Evolutionary conservation across 2,113 vertebrate species (phyloP).

Genomic region (Chloroceryle aenea): DNA sequence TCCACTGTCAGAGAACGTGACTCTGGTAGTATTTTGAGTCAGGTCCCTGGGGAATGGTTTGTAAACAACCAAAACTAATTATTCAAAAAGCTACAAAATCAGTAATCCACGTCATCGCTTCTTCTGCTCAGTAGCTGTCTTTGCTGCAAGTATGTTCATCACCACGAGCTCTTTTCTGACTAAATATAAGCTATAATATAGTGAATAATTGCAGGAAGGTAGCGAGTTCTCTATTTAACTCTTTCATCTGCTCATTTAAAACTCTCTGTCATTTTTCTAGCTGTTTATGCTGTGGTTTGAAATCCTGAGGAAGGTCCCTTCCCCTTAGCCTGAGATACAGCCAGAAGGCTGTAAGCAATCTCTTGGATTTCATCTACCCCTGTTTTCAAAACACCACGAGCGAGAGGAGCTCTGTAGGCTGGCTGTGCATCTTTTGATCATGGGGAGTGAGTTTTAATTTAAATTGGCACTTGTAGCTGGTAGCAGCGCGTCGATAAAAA

Average conservation of each 20-base stretch:
- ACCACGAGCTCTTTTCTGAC: not conserved
- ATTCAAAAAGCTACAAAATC: not conserved
- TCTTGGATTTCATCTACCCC: slow-evolving; percentile 21
- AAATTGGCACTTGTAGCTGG: slow-evolving; percentile 22
- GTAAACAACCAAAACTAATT: not conserved
- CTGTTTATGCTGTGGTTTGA: not conserved
- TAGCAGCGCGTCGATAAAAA: slow-evolving; percentile 30
- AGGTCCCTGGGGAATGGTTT: not conserved
- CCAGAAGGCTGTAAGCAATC: slow-evolving; percentile 30
- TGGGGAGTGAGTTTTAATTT: slow-evolving; percentile 40
- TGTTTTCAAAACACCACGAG: not conserved
- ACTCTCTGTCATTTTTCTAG: not conserved
- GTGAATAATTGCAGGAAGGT: not conserved
- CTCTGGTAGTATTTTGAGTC: not conserved
- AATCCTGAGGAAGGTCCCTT: slow-evolving; percentile 3
- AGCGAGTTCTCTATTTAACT: not conserved
- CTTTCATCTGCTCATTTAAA: not conserved
- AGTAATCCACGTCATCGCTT: not conserved
- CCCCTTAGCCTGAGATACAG: not conserved
- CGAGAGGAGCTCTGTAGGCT: not conserved
- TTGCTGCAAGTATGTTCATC: not conserved
- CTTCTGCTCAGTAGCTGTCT: not conserved
- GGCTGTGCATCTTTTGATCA: slow-evolving; percentile 47
- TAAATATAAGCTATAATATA: not conserved
- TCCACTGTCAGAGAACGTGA: not conserved